Percentiles rank a stretch among this genome's conserved stretches.
Conservation (phyloP, 1,140 invertebrate species). For the Nomia melanderi region DNA sequence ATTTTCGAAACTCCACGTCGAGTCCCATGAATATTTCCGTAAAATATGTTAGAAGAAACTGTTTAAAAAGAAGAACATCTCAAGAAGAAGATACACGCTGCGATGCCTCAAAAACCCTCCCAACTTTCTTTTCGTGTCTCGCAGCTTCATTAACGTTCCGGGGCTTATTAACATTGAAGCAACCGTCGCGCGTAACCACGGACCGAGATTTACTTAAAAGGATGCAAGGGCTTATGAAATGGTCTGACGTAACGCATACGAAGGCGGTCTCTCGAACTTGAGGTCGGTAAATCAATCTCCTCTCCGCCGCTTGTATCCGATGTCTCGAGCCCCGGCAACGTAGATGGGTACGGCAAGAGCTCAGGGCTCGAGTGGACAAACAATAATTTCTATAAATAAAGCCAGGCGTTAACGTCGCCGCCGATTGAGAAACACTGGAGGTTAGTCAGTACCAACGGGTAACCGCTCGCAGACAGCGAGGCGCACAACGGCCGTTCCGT, state of each 20-base stretch:
- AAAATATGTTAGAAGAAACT: too few species aligned
- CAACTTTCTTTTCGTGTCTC: too few species aligned
- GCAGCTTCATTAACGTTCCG: too few species aligned
- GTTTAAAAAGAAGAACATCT: too few species aligned
- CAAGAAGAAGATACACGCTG: too few species aligned
- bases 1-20: too few species aligned
- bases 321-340: background rate
- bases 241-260: background rate
- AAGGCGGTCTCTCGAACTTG: background rate
- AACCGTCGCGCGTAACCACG: background rate
- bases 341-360: too few species aligned
- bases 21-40: too few species aligned
- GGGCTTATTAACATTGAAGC: background rate
- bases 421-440: slow-evolving; percentile 52
- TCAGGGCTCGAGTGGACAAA: background rate
- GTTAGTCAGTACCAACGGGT: too few species aligned
- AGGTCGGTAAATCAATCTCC: slow-evolving; percentile 4
- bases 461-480: slow-evolving; percentile 56
- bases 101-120: too few species aligned
- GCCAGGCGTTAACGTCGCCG: background rate
- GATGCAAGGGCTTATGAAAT: background rate
- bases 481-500: slow-evolving; percentile 49
- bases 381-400: background rate
- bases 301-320: background rate
- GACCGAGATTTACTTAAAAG: background rate